Percentiles rank a stretch among this genome's conserved stretches.
Conservation (phyloP, 2,797 vertebrate genomes). For the Danio tinwini region DNA sequence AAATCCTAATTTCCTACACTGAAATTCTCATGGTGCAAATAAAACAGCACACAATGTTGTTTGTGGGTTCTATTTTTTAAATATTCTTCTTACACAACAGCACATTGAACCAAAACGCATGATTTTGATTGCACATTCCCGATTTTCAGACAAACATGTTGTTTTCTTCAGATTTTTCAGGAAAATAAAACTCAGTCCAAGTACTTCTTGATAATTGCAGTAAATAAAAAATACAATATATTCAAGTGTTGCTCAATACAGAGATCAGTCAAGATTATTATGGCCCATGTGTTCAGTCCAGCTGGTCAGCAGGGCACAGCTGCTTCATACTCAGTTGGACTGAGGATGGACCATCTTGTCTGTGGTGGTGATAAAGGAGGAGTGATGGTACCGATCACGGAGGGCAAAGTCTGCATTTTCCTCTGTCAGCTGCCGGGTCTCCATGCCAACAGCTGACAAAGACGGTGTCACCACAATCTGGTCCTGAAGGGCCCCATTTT, state of each 20-base stretch:
- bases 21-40: neutral
- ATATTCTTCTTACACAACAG: neutral
- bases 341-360: conserved; percentile 75
- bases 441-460: conserved; percentile 83
- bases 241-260: conserved; percentile 7
- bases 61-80: too few relatives aligned
- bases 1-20: neutral
- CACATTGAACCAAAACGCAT: neutral
- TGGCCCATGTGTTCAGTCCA: conserved; percentile 10
- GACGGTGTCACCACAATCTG: conserved; percentile 90
- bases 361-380: conserved; percentile 78
- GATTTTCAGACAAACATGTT: neutral
- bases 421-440: conserved; percentile 92
- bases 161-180: neutral
- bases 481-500: conserved; percentile 72
- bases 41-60: neutral
- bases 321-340: conserved; percentile 68
- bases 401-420: conserved; percentile 94
- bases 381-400: conserved; percentile 90
- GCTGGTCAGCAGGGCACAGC: conserved; percentile 6
- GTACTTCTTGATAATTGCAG: neutral
- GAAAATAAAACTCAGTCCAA: neutral
- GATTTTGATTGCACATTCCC: conserved; percentile 37
- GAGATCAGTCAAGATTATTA: conserved; percentile 1
- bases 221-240: neutral